These are phyloP conservation scores for Hydrotaea cyrtoneurina DNA, from an alignment of 2,888 invertebrate genomes.

Conservation along the genomic window DNA sequence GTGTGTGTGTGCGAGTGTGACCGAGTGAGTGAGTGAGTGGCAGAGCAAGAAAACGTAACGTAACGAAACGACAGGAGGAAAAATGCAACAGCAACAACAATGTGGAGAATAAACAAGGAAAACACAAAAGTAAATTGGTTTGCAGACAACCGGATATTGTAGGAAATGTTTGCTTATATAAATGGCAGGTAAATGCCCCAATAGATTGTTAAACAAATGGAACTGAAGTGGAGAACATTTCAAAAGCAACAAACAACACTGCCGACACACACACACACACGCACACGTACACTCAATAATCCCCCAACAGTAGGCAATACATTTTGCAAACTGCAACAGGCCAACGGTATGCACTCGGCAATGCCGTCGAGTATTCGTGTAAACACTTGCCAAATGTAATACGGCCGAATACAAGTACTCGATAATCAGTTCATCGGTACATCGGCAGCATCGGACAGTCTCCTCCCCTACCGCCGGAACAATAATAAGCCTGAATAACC, in stretches of 20 bases:
- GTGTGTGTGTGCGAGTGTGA: constrained; percentile 11
- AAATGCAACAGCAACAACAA: constrained; percentile 22
- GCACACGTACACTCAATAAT: neutral
- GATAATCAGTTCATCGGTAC: neutral
- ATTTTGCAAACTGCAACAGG: neutral
- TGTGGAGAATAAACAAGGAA: constrained; percentile 22
- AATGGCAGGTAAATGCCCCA: constrained; percentile 67
- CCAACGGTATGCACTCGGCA: neutral
- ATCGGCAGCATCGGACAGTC: neutral
- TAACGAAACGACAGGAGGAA: constrained; percentile 5
- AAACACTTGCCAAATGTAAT: neutral
- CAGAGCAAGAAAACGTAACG: constrained; percentile 10
- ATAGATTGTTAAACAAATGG: constrained; percentile 59
- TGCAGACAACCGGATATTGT: constrained; percentile 65
- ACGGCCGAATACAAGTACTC: neutral
- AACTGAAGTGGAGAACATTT: constrained; percentile 51
- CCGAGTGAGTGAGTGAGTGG: neutral
- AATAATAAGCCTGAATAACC: neutral
- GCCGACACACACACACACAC: neutral
- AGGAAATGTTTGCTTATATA: constrained; percentile 65
- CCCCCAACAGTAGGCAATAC: neutral
- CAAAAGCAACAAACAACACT: constrained; percentile 8
- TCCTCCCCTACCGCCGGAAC: neutral
- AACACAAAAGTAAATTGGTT: constrained; percentile 61
- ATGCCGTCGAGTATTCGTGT: neutral